A percentile compares a stretch with the other conserved stretches of the same genome.
Conservation (phyloP, 2,888 invertebrate species). For the Eurois occulta region DNA sequence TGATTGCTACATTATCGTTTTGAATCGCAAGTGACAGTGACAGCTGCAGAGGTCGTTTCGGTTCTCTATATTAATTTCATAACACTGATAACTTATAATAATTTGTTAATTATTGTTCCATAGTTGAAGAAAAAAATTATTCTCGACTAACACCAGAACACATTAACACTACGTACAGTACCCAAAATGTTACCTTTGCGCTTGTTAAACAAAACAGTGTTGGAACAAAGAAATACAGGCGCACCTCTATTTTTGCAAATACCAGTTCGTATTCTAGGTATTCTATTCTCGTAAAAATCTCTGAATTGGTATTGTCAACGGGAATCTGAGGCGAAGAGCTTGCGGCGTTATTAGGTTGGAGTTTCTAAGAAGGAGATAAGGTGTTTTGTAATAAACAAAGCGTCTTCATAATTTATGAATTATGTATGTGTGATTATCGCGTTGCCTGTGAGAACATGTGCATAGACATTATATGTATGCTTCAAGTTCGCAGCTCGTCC, state of each 20-base stretch:
- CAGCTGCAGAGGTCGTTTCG: slow-evolving; percentile 27
- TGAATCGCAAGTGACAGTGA: slow-evolving; percentile 22
- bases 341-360: slow-evolving; percentile 8
- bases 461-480: slow-evolving; percentile 47
- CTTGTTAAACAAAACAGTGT: background rate
- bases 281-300: slow-evolving; percentile 10
- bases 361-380: slow-evolving; percentile 1
- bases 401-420: slow-evolving; percentile 35
- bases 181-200: background rate
- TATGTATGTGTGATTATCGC: slow-evolving; percentile 36
- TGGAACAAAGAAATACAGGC: slow-evolving; percentile 9
- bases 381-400: slow-evolving; percentile 37
- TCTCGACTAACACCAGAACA: background rate
- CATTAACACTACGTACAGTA: background rate
- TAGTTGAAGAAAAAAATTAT: background rate
- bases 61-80: slow-evolving; percentile 13
- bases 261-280: background rate
- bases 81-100: slow-evolving; percentile 16
- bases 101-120: background rate
- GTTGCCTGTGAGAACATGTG: slow-evolving; percentile 36
- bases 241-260: background rate
- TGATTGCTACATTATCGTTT: slow-evolving; percentile 27
- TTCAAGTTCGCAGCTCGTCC: slow-evolving; percentile 49
- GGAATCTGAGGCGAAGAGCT: slow-evolving; percentile 18
- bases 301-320: slow-evolving; percentile 15